Conservation (phyloP, 2,797 vertebrate genomes). For the Pseudochromis fuscus region DNA sequence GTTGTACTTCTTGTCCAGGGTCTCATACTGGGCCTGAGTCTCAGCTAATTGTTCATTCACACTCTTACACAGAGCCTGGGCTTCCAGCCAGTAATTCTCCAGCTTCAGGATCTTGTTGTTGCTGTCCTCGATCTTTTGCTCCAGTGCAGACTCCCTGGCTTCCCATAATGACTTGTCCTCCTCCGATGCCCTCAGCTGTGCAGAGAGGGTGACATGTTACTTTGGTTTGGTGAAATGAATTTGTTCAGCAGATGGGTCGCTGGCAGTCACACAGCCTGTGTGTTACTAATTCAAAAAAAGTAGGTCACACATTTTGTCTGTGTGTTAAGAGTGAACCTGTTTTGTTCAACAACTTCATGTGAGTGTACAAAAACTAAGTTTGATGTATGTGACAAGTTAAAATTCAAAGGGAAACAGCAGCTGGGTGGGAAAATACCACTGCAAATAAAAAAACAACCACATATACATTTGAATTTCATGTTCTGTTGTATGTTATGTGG, state of each 20-base stretch:
- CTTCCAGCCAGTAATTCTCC: constrained; percentile 93
- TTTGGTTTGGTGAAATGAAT: constrained; percentile 1
- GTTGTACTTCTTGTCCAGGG: constrained; percentile 93
- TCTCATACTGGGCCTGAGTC: constrained; percentile 90
- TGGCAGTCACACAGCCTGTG: background rate
- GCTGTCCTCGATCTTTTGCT: constrained; percentile 88
- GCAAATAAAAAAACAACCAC: no score
- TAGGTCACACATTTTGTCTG: background rate
- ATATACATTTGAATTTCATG: background rate
- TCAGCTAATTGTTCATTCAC: constrained; percentile 91
- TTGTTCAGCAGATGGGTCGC: background rate
- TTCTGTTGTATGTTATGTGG: background rate
- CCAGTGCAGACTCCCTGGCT: constrained; percentile 85
- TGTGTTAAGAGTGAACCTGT: background rate
- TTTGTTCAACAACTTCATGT: background rate
- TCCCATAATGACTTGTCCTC: constrained; percentile 87
- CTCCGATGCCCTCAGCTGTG: constrained; percentile 86
- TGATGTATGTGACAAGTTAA: background rate
- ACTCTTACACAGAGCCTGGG: constrained; percentile 91
- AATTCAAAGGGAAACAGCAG: background rate
- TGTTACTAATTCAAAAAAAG: constrained; percentile 16
- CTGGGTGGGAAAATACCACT: background rate
- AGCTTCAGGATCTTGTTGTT: constrained; percentile 89
- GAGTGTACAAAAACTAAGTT: background rate
- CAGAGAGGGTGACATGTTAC: constrained; percentile 44